phyloP scores from a whole-genome alignment of 2,113 vertebrate species.

The Trinectes maculatus region DNA sequence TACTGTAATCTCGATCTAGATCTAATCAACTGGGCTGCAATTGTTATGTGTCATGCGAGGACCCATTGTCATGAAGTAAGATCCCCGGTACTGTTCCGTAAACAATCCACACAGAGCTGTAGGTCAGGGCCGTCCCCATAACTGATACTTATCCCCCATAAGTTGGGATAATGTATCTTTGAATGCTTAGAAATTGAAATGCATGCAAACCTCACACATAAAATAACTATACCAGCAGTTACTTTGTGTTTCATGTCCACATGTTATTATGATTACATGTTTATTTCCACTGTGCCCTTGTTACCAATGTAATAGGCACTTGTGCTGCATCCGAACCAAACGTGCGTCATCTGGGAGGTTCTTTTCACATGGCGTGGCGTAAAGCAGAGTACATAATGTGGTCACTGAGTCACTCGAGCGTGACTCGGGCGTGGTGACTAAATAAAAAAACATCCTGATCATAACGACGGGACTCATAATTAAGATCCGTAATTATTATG shows the following conservation, averaged over 20 bases:
- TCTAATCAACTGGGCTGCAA: constrained; percentile 2
- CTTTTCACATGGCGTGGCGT: not conserved
- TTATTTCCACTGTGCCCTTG: not conserved
- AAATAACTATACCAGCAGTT: not conserved
- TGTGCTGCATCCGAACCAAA: not conserved
- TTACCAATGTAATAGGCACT: constrained; percentile 4
- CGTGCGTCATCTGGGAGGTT: constrained; percentile 15
- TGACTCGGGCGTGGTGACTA: constrained; percentile 2
- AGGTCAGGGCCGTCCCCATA: constrained; percentile 41
- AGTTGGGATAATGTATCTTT: not conserved
- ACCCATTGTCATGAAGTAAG: constrained; percentile 18
- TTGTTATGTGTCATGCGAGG: not conserved
- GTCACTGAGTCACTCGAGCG: not conserved
- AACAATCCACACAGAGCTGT: constrained; percentile 24
- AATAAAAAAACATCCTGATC: not conserved
- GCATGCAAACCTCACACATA: constrained; percentile 6
- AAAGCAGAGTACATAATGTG: constrained; percentile 4
- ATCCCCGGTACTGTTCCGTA: constrained; percentile 33
- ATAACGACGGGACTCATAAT: not conserved
- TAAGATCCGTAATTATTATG: not conserved
- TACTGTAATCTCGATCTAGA: constrained; percentile 9
- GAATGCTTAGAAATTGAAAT: not conserved
- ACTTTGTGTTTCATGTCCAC: not conserved
- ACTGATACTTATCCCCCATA: constrained; percentile 12
- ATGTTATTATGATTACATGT: not conserved